Conservation (phyloP, 2,797 vertebrate species). For the Phataginus tetradactyla region DNA sequence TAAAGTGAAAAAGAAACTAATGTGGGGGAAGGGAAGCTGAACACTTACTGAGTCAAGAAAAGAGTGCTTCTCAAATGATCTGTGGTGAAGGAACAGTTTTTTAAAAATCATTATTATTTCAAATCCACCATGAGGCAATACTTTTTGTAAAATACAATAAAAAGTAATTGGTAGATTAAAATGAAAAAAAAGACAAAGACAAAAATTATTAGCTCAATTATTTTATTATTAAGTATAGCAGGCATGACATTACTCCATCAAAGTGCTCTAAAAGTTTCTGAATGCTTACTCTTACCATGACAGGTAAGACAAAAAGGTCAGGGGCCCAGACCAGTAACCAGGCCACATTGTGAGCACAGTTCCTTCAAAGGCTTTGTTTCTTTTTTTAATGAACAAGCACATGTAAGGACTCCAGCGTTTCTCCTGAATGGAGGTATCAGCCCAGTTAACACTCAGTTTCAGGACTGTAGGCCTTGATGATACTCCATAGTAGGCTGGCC, state of each 20-base stretch:
- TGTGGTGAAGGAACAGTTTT: background rate
- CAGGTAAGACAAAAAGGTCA: background rate
- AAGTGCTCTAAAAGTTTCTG: background rate
- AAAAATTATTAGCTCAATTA: background rate
- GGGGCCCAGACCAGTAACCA: fast-evolving
- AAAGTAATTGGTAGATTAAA: background rate
- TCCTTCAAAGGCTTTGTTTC: background rate
- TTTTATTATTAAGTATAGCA: background rate
- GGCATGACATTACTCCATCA: background rate
- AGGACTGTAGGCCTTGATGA: background rate
- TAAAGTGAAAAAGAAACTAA: background rate
- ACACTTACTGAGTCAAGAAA: background rate
- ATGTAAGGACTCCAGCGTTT: background rate
- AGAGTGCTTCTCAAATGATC: background rate
- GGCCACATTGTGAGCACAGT: background rate
- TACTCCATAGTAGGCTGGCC: background rate
- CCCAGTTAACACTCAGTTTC: background rate
- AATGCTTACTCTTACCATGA: background rate
- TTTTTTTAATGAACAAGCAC: background rate
- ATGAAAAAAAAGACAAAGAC: background rate
- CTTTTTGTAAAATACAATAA: background rate
- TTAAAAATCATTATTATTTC: background rate
- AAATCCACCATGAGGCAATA: background rate
- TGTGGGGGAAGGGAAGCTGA: background rate
- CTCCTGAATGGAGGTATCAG: background rate